Conservation (phyloP, 2,113 vertebrate species). For the Proteles cristata region DNA sequence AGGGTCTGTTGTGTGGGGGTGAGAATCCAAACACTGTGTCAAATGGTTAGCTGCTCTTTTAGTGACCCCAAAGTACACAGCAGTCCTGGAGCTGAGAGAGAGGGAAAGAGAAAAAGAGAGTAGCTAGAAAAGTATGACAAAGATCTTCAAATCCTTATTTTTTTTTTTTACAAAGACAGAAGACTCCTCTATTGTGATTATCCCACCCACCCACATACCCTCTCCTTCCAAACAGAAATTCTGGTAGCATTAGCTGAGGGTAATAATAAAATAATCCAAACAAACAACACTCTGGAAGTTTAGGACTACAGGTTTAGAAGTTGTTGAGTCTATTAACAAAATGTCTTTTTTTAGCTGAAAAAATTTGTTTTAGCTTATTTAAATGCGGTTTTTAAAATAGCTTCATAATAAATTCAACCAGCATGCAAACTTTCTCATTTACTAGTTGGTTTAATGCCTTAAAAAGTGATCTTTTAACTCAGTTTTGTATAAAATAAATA, state of each 20-base stretch:
- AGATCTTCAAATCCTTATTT: neutral
- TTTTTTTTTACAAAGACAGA: neutral
- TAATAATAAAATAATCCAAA: neutral
- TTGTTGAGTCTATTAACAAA: constrained; percentile 26
- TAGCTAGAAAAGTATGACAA: neutral
- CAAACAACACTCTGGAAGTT: neutral
- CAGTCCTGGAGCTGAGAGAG: neutral
- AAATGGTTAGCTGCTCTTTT: constrained; percentile 81
- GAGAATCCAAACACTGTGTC: constrained; percentile 81
- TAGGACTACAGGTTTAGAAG: neutral
- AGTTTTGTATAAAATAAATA: neutral
- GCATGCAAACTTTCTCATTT: neutral
- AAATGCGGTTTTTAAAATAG: constrained; percentile 49
- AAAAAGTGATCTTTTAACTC: neutral
- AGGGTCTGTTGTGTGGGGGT: constrained; percentile 77
- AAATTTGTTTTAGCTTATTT: neutral
- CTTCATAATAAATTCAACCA: neutral
- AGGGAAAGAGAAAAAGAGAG: neutral
- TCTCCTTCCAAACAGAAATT: neutral
- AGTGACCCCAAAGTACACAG: constrained; percentile 73
- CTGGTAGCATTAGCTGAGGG: neutral
- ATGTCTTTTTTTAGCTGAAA: constrained; percentile 7
- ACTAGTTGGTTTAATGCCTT: neutral
- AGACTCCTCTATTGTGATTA: neutral
- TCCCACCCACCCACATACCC: rapidly evolving